Evolutionary conservation across 2,113 vertebrate genomes (phyloP), one percentile per base, ranked within the genome.

Genomic region (Brachypteracias leptosomus): DNA sequence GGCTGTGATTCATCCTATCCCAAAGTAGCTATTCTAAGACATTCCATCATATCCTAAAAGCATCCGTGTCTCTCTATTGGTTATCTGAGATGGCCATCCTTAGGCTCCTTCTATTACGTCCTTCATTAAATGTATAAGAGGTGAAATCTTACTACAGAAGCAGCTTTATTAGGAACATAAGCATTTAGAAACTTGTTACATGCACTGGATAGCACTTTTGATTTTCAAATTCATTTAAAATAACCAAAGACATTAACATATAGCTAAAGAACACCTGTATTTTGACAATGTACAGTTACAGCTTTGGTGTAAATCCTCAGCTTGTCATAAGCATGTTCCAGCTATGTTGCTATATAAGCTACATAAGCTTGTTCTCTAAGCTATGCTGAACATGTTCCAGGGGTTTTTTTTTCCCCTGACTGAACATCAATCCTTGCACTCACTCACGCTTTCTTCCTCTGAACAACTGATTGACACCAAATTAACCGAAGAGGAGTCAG

Each of bases 1-100:
- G 91, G 76, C 77, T 95, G 87, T 96, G 96, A 97, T 95, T 97
- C 96, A 97, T 92, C 86, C 89, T 71, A 89, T 74, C 91, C 94
- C 66, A 52, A 95, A 90, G 93, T 18, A 92, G 91, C 52, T 95
- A 92, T 95, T 96, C 68, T 90, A 89, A 93, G 86, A 92, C 52
- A 90, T 87, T 85, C 62, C 59, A 90, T 89, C 88, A 90, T 81
- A 89, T 31, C 89, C 95, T 95, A 90, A 89, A 95, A 91, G 68
- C 77, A 73, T 89, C 79, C 76, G 54, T 44, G 38, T 67, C 68
- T 80, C 83, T 89, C 76, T 72, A 3, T 25, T 73, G 67, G 85
- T 58, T 95, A 93, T 76, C 65, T 81, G 86, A 94, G 84, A 82
- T 16, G 21, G 47, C 80, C 76, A 95, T 47, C 54, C 86, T 55